Evolutionary conservation across 2,113 vertebrate species (phyloP).

Genomic region (Pachycephala philippinensis): DNA sequence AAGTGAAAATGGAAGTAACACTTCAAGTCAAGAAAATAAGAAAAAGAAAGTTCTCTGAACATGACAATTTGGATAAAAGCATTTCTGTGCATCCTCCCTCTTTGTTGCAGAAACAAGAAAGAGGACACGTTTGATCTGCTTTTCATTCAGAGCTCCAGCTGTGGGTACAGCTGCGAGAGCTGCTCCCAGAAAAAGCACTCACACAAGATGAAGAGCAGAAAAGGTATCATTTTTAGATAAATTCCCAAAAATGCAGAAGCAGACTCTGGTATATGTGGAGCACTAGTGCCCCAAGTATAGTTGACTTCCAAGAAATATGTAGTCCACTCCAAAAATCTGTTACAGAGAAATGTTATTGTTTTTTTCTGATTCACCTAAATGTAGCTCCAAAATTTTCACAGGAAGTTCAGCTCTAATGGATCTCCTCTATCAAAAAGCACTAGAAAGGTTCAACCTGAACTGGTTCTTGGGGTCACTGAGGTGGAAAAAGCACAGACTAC

Average conservation of each 20-base stretch:
- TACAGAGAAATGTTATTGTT: background rate
- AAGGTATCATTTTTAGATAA: background rate
- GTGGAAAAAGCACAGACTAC: background rate
- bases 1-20: constrained; percentile 54
- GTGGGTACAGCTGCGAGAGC: background rate
- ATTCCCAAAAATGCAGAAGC: background rate
- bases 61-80: background rate
- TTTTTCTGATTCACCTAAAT: background rate
- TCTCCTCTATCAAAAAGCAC: background rate
- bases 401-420: background rate
- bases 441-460: background rate
- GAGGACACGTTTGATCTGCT: background rate
- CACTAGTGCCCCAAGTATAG: background rate
- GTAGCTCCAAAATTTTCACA: background rate
- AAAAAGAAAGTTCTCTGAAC: background rate
- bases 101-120: background rate
- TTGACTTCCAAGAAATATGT: background rate
- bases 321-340: background rate
- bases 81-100: background rate
- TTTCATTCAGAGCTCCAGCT: background rate
- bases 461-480: background rate
- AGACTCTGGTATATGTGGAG: background rate
- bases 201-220: background rate
- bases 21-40: background rate
- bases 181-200: background rate